Conservation (phyloP, 64 coral and sea anemone genomes). For the Porites australiensis region DNA sequence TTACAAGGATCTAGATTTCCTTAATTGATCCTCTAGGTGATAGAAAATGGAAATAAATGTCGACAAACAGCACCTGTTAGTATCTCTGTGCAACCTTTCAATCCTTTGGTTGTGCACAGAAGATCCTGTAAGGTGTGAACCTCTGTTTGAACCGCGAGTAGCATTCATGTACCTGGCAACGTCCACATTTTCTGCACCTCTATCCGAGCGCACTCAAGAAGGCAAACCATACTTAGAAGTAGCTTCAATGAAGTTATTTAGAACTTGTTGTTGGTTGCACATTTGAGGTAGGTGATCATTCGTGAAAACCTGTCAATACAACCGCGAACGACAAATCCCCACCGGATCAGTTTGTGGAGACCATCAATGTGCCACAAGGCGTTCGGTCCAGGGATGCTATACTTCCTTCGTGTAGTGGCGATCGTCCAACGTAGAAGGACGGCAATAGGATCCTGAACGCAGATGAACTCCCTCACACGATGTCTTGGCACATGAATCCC, state of each 20-base stretch:
- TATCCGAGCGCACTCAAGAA: conserved; percentile 18
- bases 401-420: background rate
- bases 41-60: conserved; percentile 17
- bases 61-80: conserved; percentile 54
- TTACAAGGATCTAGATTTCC: conserved; percentile 24
- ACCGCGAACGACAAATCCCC: too few species aligned
- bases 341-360: too few species aligned
- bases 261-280: conserved; percentile 37
- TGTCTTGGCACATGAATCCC: background rate
- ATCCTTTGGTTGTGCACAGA: conserved; percentile 60
- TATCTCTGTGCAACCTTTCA: conserved; percentile 44
- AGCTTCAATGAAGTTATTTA: background rate
- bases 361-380: too few species aligned
- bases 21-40: conserved; percentile 10
- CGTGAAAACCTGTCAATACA: conserved; percentile 40
- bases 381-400: conserved; percentile 4
- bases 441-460: background rate
- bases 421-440: background rate
- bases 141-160: background rate
- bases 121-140: conserved; percentile 25
- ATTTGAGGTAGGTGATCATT: conserved; percentile 1
- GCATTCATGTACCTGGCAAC: conserved; percentile 38
- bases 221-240: conserved; percentile 10
- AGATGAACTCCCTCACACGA: background rate
- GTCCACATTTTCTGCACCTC: conserved; percentile 16